Base-by-base conservation (phyloP, 2,888 invertebrate species). In the Diadegma fenestrale region DNA sequence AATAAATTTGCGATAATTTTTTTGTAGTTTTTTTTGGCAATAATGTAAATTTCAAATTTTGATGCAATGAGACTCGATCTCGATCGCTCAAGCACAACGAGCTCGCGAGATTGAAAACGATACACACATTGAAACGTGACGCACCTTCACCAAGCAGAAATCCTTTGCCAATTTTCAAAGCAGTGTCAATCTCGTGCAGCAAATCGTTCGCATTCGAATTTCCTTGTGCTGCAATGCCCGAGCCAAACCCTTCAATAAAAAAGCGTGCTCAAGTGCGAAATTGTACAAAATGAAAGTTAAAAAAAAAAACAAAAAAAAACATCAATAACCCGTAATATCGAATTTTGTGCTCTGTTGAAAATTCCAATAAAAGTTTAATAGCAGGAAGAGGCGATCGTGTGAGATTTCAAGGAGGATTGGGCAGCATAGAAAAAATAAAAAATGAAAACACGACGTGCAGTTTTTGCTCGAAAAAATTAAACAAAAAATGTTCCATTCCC, bases 141-240 rank as follows among this genome's bases (percentile, higher is more conserved):
- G 92, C 92, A 94, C 94, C 94, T 95, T 93, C 92, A 75, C 92
- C 94, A 93, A 95, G 94, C 91, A 96, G 95, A 94, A 96, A 96
- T 91, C 96, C 96, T 92, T 94, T 95, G 90, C 95, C 95, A 91
- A 95, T 91, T 89, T 93, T 94, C 90, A 95, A 94, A 88, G 95
- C 95, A 87, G 94, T 94, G 94, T 96, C 96, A 93, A 96, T 96
- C 94, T 96, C 96, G 93, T 95, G 95, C 93, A 96, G 95, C 88
- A 96, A 94, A 90, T 92, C 91, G 85, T 79, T 89, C 66, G 88
- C 89, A 90, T 89, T 90, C 87, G 84, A 87, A 89, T 87, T 89
- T 76, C 86, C 85, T 86, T 88, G 90, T 82, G 88, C 87, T 82
- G 88, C 85, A 86, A 88, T 88, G 84, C 83, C 88, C 88, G 87